Conservation (phyloP, 2,113 vertebrate genomes). For the Chlamydotis undulata region DNA sequence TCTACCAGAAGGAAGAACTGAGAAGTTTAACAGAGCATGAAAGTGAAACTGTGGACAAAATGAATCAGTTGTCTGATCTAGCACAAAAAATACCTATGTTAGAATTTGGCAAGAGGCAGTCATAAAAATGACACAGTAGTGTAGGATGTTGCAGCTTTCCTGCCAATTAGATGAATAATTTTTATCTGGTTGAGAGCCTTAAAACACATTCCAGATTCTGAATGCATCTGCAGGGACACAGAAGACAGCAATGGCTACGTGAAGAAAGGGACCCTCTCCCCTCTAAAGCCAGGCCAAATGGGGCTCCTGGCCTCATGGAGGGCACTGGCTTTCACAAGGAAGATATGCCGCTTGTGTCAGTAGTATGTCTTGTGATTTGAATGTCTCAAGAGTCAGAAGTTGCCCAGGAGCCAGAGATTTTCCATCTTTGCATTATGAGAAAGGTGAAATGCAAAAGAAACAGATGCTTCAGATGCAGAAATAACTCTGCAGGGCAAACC, state of each 20-base stretch:
- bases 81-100: neutral
- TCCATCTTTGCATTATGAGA: neutral
- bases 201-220: neutral
- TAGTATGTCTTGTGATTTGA: neutral
- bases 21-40: neutral
- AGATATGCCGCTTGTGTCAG: neutral
- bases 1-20: neutral
- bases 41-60: neutral
- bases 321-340: neutral
- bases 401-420: neutral
- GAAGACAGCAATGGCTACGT: rapidly evolving
- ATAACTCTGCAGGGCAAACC: neutral
- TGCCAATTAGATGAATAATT: neutral
- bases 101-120: neutral
- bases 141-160: neutral
- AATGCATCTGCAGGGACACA: neutral
- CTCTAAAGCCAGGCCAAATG: neutral
- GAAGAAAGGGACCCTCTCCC: neutral
- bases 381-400: neutral
- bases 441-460: neutral
- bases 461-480: neutral
- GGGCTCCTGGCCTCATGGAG: neutral
- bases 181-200: neutral
- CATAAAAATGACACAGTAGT: neutral
- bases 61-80: neutral